phyloP scores from a whole-genome alignment of 2,888 invertebrate genomes.

The Tetropium fuscum region DNA sequence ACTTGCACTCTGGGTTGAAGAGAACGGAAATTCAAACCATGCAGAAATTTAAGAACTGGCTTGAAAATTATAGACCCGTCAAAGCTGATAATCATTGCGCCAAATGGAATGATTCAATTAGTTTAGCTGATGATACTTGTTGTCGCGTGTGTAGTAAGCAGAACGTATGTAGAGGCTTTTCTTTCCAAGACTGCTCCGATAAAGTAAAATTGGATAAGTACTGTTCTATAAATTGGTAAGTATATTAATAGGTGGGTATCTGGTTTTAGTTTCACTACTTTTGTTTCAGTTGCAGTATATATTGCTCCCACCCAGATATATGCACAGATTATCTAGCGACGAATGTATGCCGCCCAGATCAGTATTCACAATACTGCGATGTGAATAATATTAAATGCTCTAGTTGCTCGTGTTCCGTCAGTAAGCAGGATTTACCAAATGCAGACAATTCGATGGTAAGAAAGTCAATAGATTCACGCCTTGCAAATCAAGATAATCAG shows the following conservation, averaged over 20 bases:
- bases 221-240: not conserved
- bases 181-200: not conserved
- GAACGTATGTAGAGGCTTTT: not conserved
- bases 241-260: not conserved
- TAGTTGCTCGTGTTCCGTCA: no score
- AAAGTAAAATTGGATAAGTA: not conserved
- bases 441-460: no score
- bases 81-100: not conserved
- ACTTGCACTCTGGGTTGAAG: constrained; percentile 53
- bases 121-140: not conserved
- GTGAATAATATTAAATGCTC: not conserved
- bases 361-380: not conserved
- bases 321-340: not conserved
- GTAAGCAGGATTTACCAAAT: no score
- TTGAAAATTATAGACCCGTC: constrained; percentile 6
- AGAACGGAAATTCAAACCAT: constrained; percentile 50
- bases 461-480: no score
- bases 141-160: not conserved
- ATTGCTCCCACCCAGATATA: not conserved
- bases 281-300: no score
- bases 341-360: not conserved
- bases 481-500: no score
- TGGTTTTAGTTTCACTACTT: not conserved
- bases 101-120: not conserved
- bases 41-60: constrained; percentile 38